Evolutionary conservation across 2,113 vertebrate species (phyloP), one percentile per base, ranked within the genome.

Genomic region (Equus quagga): DNA sequence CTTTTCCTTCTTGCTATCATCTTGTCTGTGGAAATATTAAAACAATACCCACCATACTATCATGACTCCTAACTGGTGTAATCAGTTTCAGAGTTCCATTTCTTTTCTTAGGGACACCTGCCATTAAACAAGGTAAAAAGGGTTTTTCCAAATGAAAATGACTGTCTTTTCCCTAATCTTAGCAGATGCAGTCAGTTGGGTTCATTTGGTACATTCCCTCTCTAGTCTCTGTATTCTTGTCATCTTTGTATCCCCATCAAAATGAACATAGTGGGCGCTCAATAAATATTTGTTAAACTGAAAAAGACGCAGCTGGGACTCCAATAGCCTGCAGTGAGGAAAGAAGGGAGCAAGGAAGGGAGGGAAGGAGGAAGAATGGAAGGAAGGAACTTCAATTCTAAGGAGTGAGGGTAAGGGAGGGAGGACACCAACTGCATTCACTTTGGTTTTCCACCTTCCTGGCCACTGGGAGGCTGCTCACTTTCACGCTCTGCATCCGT

Each of bases 71-170:
- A 13, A 28, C 33, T 79, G 7, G 33, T n/a, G 17, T 6, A 28
- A 31, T 62, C n/a, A 24, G 28, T 11, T 26, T 88, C 24, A 46
- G 46, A 72, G 70, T 41, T 41, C 33, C 46, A 15, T 82, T 46
- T 72, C 56, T 41, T 28, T 23, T 11, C 54, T 76, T 49, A 31
- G 21, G 75, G 9, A 65, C 41, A 41, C 24, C 17, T 51, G 36
- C 46, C 70, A 73, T n/a, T 33, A 92, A 92, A 31, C 76, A 21
- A 91, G 75, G 62, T 36, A n/a, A 94, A 81, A 64, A 56, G 31
- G 11, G 2, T 58, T 91, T 56, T 60, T 51, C 76, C 70, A 44
- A 79, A 44, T 65, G 28, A 72, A 92, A 94, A 73, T 21, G 21
- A 83, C 44, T 79, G 54, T n/a, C 33, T 60, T 49, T 56, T 54